A percentile compares a stretch with the other conserved stretches of the same genome.
phyloP scores from a whole-genome alignment of 1,140 invertebrate species.

The Zaprionus kolodkinae region DNA sequence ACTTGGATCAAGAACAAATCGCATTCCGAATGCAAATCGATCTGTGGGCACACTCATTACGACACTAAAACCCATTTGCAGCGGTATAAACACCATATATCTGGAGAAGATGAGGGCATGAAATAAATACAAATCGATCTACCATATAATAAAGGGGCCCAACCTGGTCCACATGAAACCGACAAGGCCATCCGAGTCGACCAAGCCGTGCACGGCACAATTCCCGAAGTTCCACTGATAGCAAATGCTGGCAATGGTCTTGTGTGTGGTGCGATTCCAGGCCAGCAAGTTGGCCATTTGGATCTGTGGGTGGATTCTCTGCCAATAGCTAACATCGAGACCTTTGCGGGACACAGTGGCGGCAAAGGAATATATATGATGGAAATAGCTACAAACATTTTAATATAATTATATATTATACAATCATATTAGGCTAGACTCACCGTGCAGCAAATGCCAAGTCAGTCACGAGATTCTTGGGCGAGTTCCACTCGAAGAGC shows the following conservation, averaged over 20 bases:
- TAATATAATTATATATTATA: not conserved
- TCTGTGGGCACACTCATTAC: slow-evolving; percentile 72
- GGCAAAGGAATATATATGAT: slow-evolving; percentile 64
- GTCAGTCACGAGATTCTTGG: slow-evolving; percentile 52
- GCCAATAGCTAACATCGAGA: slow-evolving; percentile 81
- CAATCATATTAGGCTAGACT: not conserved
- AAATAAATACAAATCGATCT: not conserved
- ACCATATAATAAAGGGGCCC: not conserved
- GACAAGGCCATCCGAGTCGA: slow-evolving; percentile 78
- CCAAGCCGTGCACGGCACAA: slow-evolving; percentile 67
- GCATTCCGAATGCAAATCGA: slow-evolving; percentile 76
- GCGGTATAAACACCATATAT: slow-evolving; percentile 58
- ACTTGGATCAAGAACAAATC: slow-evolving; percentile 74
- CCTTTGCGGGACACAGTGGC: slow-evolving; percentile 67
- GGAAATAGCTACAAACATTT: slow-evolving; percentile 44
- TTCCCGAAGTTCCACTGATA: slow-evolving; percentile 82
- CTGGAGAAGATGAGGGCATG: slow-evolving; percentile 25
- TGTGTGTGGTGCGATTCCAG: slow-evolving; percentile 70
- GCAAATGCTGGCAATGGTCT: slow-evolving; percentile 73
- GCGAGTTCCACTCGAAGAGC: slow-evolving; percentile 72
- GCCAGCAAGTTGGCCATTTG: slow-evolving; percentile 79
- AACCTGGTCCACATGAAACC: slow-evolving; percentile 82
- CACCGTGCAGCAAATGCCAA: slow-evolving; percentile 73
- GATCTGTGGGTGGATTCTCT: slow-evolving; percentile 74
- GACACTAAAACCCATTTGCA: slow-evolving; percentile 74